A percentile compares a stretch with the other conserved stretches of the same genome.
Conservation (phyloP, 2,888 invertebrate genomes). For the Euzophera pinguis region DNA sequence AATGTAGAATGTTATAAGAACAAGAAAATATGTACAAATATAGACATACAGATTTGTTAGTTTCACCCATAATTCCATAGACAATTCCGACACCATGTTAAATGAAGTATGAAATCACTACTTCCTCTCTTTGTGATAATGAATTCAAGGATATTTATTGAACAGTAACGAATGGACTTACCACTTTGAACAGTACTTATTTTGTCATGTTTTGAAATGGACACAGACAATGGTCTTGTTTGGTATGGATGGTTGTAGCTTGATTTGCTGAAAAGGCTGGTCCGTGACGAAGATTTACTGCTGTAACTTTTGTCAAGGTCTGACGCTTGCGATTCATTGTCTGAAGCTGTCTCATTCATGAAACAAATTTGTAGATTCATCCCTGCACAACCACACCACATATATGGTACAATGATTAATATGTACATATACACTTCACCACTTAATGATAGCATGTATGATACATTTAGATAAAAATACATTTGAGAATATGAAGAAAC, state of each 20-base stretch:
- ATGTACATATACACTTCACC: slow-evolving; percentile 27
- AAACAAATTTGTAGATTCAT: slow-evolving; percentile 98
- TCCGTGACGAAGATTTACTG: slow-evolving; percentile 61
- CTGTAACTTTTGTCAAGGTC: slow-evolving; percentile 82
- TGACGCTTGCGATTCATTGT: slow-evolving; percentile 88
- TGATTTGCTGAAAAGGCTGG: slow-evolving; percentile 67
- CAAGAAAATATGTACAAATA: no score
- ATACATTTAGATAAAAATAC: neutral
- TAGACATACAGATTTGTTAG: neutral
- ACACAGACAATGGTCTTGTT: slow-evolving; percentile 69
- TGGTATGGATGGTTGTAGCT: slow-evolving; percentile 73
- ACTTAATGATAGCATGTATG: neutral
- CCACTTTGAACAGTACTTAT: slow-evolving; percentile 60
- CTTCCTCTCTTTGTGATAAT: slow-evolving; percentile 11
- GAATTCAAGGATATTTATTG: slow-evolving; percentile 1
- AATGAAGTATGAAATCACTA: slow-evolving; percentile 14
- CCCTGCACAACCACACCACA: slow-evolving; percentile 69
- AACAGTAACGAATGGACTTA: slow-evolving; percentile 42
- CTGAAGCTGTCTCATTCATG: slow-evolving; percentile 95
- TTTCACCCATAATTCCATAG: slow-evolving; percentile 8
- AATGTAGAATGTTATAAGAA: no score
- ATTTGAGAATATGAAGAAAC: no score
- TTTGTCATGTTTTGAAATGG: slow-evolving; percentile 71
- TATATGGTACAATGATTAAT: slow-evolving; percentile 24
- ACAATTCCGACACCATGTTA: slow-evolving; percentile 15